Base-by-base conservation (phyloP, 2,888 invertebrate genomes). In the Phoenoteleia sp. region DNA sequence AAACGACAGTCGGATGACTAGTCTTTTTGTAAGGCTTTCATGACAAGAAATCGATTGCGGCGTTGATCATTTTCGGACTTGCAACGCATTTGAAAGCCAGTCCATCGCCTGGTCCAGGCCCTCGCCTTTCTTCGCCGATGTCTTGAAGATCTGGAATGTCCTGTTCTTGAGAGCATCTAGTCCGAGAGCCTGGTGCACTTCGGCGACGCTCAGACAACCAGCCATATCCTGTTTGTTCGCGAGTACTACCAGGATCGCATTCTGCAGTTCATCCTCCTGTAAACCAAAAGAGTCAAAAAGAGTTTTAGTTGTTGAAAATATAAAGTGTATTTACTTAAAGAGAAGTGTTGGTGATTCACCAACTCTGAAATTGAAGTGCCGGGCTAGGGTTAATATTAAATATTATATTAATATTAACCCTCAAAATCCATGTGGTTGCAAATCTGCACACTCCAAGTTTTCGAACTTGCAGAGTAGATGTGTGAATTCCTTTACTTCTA, bases 171-270 rank as follows among this genome's bases (percentile, higher is more conserved):
- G 95, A 13, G 98, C 97, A 90, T 99, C 98, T 90, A 99, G 95
- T 13, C 99, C 99, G 54, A 99, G 95, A 0, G 99, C 98, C 94
- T 98, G 98, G 93, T 99, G 99, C 17, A 99, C 98, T 94, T 99
- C 99, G 0, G 99, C 98, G 0, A 99, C 98, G 23, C 98, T 98
- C 95, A 99, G 96, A 92, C 99, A 99, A 9, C 99, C 99, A 42
- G 99, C 97, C 96, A 99, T 98, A 93, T 99, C 99, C 94, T 99
- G 99, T 95, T 99, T 99, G 94, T 99, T 99, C 60, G 99, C 99
- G 92, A 99, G 95, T 54, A 99, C 99, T 71, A 99, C 98, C 84
- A 99, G 95, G 91, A 99, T 97, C 74, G 99, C 99, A 90, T 98
- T 98, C 90, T 98, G 97, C 93, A 99, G 95, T 94, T 99, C 99